Base-by-base conservation (phyloP, 2,888 invertebrate species). In the Thecophora atra region DNA sequence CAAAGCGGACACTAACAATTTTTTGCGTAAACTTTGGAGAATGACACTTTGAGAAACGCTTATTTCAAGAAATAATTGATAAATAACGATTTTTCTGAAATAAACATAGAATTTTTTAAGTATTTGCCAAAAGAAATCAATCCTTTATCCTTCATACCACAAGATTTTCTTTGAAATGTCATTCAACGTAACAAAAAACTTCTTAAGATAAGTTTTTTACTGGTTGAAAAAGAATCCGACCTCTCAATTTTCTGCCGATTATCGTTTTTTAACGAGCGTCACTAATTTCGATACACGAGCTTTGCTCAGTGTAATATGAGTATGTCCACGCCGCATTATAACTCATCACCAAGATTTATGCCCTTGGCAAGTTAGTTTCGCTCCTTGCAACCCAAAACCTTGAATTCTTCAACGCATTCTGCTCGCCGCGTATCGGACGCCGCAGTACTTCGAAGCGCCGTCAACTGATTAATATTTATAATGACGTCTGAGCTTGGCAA, bases 401-500 rank as follows among this genome's bases (percentile, higher is more conserved):
- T 58, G 28, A 13, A 17, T 17, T 58, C 28, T 24, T 7, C 24
- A 21, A 21, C 19, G 54, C 54, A 24, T 54, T 58, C 58, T 24
- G 15, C 8, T 11, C 24, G 13, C 24, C 1, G n/a, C n/a, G n/a
- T n/a, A 24, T 17, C 26, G 26, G 26, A 26, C 56, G 56, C 21
- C 6, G 24, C 56, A n/a, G 13, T 15, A 51, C 51, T 54, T 17
- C 42, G 42, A 67, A 42, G 37, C 24, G 21, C 28, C 51, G 11
- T n/a, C 70, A 72, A 73, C 75, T 77, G 75, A 77, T 77, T 76
- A 77, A 77, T 76, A 77, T 77, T 77, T 77, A 77, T 76, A 77
- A 74, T 77, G 76, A 76, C 75, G 73, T 71, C 52, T 44, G 44
- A 70, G 62, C 24, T 52, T 44, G 3, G 24, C n/a, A 24, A 64